These are phyloP conservation scores for Ennomos erosarius DNA, from an alignment of 2,888 invertebrate species.

Conservation along the genomic window DNA sequence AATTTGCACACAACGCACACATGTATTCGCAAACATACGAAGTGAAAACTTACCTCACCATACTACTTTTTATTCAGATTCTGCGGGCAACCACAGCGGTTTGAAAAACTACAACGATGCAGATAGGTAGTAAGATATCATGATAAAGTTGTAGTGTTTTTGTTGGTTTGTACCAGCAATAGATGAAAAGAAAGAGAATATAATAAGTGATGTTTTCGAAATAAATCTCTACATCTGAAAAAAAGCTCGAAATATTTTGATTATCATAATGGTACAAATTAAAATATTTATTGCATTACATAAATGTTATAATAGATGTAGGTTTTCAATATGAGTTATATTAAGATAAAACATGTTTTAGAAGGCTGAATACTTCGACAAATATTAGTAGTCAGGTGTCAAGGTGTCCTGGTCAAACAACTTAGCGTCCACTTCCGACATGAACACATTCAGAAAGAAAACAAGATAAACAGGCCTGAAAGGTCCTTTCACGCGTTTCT, in stretches of 20 bases:
- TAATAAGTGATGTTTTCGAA: no score
- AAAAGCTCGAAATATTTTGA: no score
- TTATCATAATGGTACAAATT: no score
- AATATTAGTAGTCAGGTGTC: slow-evolving; percentile 38
- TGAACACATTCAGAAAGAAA: slow-evolving; percentile 26
- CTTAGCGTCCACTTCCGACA: slow-evolving; percentile 32
- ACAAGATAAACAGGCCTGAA: slow-evolving; percentile 22
- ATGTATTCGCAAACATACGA: slow-evolving; percentile 44
- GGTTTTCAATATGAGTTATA: neutral
- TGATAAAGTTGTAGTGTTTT: neutral
- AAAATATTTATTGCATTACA: no score
- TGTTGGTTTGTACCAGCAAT: neutral
- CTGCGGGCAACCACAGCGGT: slow-evolving; percentile 39
- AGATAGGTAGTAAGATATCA: slow-evolving; percentile 21
- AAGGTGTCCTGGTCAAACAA: slow-evolving; percentile 41
- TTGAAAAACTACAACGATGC: slow-evolving; percentile 24
- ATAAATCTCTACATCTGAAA: no score
- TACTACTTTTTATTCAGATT: slow-evolving; percentile 50
- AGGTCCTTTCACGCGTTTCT: slow-evolving; percentile 24
- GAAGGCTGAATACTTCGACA: slow-evolving; percentile 24
- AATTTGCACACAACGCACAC: slow-evolving; percentile 59
- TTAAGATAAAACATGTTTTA: slow-evolving; percentile 26
- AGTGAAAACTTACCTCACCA: slow-evolving; percentile 63
- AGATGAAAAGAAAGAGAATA: no score
- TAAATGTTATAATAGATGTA: no score